Evolutionary conservation across 2,888 invertebrate genomes (phyloP).

Genomic region (Amiota minor): DNA sequence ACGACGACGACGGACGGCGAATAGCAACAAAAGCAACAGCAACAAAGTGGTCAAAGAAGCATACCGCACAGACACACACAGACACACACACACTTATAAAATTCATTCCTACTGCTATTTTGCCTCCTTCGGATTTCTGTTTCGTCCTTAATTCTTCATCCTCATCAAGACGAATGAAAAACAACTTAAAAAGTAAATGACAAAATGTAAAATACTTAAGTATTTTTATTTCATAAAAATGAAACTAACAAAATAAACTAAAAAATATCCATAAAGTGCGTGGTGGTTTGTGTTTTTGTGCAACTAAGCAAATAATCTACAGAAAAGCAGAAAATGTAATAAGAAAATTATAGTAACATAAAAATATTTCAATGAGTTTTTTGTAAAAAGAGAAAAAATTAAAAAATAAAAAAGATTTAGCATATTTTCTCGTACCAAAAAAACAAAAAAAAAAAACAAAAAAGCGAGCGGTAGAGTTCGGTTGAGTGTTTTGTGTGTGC

Average conservation of each 20-base stretch:
- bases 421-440: neutral
- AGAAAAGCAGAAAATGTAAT: neutral
- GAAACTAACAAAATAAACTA: neutral
- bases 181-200: too few species aligned
- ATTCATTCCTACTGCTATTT: too few species aligned
- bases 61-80: too few species aligned
- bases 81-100: too few species aligned
- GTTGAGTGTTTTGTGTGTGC: too few species aligned
- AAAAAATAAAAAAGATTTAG: too few species aligned
- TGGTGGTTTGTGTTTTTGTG: conserved; percentile 1
- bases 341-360: neutral
- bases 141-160: too few species aligned
- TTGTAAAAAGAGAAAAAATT: neutral
- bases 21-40: conserved; percentile 21
- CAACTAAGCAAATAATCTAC: neutral
- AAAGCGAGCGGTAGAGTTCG: neutral
- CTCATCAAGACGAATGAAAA: too few species aligned
- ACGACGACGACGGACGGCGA: conserved; percentile 16
- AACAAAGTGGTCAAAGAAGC: conserved; percentile 43
- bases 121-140: too few species aligned
- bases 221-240: neutral
- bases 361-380: too few species aligned
- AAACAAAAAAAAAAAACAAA: neutral
- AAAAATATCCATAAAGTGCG: neutral
- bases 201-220: too few species aligned